Conservation (phyloP, 2,113 vertebrate genomes). For the Stigmatopora argus region DNA sequence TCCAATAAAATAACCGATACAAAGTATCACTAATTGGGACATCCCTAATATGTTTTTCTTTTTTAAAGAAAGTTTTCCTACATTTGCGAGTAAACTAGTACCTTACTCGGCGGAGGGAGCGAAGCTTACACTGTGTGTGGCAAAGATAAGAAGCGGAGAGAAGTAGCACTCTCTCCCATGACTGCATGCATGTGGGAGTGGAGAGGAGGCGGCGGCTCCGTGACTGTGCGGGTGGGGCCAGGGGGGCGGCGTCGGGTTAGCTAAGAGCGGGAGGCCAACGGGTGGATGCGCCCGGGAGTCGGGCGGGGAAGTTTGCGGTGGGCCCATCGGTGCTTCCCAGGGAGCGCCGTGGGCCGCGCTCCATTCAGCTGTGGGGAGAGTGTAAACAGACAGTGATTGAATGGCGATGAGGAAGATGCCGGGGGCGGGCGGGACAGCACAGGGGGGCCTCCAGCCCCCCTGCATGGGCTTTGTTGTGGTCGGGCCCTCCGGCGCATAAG, state of each 20-base stretch:
- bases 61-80: neutral
- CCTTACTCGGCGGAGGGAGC: constrained; percentile 26
- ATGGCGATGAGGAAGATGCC: constrained; percentile 67
- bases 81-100: neutral
- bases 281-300: constrained; percentile 12
- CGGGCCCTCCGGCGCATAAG: constrained; percentile 55
- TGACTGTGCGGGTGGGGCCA: constrained; percentile 28
- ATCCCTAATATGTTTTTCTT: too few species aligned
- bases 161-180: constrained; percentile 45
- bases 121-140: constrained; percentile 45
- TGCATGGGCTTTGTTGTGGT: constrained; percentile 65
- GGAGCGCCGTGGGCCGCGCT: constrained; percentile 58
- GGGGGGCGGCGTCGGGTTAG: constrained; percentile 29
- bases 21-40: too few species aligned
- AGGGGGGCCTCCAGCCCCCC: constrained; percentile 21
- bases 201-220: constrained; percentile 31
- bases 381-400: constrained; percentile 77
- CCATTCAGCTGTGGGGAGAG: constrained; percentile 68
- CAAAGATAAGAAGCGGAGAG: constrained; percentile 62
- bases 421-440: constrained; percentile 37
- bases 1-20: too few species aligned
- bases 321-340: constrained; percentile 49
- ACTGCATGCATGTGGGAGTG: constrained; percentile 37
- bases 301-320: constrained; percentile 23
- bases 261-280: constrained; percentile 8